Evolutionary conservation across 2,113 vertebrate genomes (phyloP).

Genomic region (Pantherophis guttatus): DNA sequence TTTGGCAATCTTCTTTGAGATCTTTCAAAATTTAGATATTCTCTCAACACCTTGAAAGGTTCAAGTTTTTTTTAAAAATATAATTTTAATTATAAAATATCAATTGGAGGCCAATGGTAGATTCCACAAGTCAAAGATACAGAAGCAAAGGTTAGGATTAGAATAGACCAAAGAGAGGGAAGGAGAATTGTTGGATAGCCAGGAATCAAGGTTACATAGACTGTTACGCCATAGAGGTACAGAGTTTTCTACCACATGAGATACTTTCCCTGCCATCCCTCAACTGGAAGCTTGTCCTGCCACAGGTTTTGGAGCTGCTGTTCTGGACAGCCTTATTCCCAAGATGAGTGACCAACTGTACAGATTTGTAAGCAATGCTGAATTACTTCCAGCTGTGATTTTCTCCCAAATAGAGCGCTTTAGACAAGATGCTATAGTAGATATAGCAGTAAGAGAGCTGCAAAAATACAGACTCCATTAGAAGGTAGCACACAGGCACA

Average conservation of each 20-base stretch:
- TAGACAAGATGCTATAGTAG: neutral
- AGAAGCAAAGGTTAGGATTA: neutral
- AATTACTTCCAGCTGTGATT: neutral
- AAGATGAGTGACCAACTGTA: neutral
- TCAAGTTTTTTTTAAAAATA: neutral
- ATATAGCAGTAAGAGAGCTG: neutral
- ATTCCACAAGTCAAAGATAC: neutral
- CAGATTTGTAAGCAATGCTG: neutral
- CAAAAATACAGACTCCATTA: neutral
- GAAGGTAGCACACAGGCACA: neutral
- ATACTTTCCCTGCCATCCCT: neutral
- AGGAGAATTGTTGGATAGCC: neutral
- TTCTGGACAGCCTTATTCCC: neutral
- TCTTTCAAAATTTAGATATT: neutral
- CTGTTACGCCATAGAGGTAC: neutral
- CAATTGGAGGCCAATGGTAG: neutral
- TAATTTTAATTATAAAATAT: neutral
- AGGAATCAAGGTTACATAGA: neutral
- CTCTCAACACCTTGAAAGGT: neutral
- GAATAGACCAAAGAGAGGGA: neutral
- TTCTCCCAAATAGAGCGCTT: neutral
- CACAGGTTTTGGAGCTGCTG: neutral
- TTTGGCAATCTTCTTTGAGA: neutral
- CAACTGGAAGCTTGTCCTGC: neutral
- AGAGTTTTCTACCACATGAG: neutral